These are phyloP conservation scores for Podilymbus podiceps DNA, from an alignment of 2,113 vertebrate species.

Conservation along the genomic window DNA sequence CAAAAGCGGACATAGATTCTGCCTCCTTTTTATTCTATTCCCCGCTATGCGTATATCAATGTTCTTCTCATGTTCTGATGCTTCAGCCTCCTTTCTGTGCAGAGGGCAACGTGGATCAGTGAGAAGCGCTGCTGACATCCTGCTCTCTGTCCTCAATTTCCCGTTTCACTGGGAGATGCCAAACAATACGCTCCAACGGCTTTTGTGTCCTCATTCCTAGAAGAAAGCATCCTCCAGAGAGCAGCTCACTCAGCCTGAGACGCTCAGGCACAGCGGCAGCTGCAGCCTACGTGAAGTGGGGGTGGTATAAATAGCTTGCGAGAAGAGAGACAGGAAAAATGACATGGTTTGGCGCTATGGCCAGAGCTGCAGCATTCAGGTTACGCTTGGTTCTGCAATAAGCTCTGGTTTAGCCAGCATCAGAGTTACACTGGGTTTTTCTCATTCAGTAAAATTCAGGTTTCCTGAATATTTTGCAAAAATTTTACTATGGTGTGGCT, in stretches of 20 bases:
- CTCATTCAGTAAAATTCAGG: neutral
- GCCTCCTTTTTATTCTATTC: neutral
- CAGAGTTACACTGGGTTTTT: neutral
- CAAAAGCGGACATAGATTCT: neutral
- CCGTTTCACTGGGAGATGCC: neutral
- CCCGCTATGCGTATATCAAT: neutral
- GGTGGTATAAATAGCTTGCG: conserved; percentile 30
- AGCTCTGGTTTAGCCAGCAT: neutral
- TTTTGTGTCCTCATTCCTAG: conserved; percentile 40
- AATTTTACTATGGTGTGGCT: neutral
- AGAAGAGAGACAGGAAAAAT: neutral
- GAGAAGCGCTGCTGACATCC: neutral
- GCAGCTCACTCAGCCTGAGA: neutral
- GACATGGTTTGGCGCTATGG: neutral
- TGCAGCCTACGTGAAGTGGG: conserved; percentile 15
- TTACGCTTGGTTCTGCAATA: neutral
- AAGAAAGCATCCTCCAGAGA: conserved; percentile 31
- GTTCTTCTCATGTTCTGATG: neutral
- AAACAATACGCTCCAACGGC: neutral
- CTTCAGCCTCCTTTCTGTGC: neutral
- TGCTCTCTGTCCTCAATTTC: neutral
- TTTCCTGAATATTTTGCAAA: neutral
- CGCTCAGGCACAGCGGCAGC: neutral
- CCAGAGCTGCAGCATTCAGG: neutral
- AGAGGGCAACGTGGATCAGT: neutral